Conservation (phyloP, 2,888 invertebrate genomes). For the Scaeva pyrastri region DNA sequence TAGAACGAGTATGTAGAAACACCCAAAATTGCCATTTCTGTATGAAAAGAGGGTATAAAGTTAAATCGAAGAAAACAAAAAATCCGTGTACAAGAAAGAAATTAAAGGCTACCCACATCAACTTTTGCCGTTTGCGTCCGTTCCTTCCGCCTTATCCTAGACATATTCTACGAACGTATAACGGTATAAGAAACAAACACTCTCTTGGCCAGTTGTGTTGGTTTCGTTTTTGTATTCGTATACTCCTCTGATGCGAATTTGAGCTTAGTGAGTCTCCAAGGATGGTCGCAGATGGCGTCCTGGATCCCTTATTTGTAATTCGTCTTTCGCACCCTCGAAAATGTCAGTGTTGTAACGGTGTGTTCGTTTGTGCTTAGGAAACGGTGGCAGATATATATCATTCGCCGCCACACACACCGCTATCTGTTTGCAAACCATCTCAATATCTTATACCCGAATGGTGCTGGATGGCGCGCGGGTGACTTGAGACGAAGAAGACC, state of each 20-base stretch:
- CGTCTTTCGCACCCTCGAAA: constrained; percentile 79
- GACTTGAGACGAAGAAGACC: neutral
- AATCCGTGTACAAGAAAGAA: constrained; percentile 66
- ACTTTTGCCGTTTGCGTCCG: neutral
- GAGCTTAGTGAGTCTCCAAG: constrained; percentile 76
- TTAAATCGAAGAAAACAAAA: constrained; percentile 19
- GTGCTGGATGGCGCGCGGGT: neutral
- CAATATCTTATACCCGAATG: constrained; percentile 69
- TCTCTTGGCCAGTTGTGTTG: constrained; percentile 51
- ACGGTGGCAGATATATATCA: constrained; percentile 68
- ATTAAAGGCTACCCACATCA: constrained; percentile 68
- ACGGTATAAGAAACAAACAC: neutral
- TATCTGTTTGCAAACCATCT: constrained; percentile 70
- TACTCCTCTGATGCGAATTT: constrained; percentile 72
- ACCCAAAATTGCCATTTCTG: constrained; percentile 38
- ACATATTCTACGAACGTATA: too few species aligned
- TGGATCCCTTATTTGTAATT: constrained; percentile 79
- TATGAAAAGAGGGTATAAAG: constrained; percentile 9
- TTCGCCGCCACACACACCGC: constrained; percentile 74
- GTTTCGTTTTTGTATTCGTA: neutral
- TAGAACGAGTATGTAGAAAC: constrained; percentile 34
- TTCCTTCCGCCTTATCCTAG: neutral
- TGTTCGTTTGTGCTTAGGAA: constrained; percentile 65
- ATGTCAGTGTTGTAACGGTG: constrained; percentile 76
- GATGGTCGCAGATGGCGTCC: constrained; percentile 78